Percentiles rank a stretch among this genome's conserved stretches.
phyloP scores from a whole-genome alignment of 1,140 invertebrate genomes.

The Brachionus rotundiformis region DNA sequence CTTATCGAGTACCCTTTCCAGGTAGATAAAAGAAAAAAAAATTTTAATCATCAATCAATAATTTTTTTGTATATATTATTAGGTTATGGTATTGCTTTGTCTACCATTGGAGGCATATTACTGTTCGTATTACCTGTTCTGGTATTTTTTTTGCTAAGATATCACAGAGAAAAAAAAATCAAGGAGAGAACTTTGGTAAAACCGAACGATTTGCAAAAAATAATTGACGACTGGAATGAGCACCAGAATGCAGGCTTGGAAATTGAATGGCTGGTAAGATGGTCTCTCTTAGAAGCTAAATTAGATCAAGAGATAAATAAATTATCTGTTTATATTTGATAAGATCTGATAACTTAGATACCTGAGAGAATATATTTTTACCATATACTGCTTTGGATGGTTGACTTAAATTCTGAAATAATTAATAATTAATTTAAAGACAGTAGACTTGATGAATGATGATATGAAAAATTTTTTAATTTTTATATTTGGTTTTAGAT shows the following conservation, averaged over 20 bases:
- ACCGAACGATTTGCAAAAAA: neutral
- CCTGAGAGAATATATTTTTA: too few species aligned
- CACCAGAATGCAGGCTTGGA: slow-evolving; percentile 9
- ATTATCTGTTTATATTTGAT: neutral
- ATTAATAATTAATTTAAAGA: too few species aligned
- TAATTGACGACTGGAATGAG: slow-evolving; percentile 20
- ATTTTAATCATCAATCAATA: neutral
- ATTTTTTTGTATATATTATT: neutral
- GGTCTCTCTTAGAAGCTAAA: too few species aligned
- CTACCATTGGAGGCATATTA: neutral
- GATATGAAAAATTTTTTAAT: too few species aligned
- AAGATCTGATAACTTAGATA: too few species aligned
- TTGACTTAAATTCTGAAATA: too few species aligned
- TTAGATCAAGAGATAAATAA: neutral
- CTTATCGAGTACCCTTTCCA: slow-evolving; percentile 28
- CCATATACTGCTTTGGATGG: too few species aligned
- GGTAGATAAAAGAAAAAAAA: neutral
- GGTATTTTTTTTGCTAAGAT: neutral
- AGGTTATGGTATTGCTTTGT: neutral
- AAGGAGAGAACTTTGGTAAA: neutral
- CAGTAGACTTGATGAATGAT: too few species aligned
- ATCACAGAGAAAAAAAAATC: neutral
- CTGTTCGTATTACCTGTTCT: neutral
- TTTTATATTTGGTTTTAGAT: too few species aligned
- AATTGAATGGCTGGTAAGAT: slow-evolving; percentile 13